phyloP scores from a whole-genome alignment of 2,113 vertebrate genomes.

The Dasyprocta punctata region DNA sequence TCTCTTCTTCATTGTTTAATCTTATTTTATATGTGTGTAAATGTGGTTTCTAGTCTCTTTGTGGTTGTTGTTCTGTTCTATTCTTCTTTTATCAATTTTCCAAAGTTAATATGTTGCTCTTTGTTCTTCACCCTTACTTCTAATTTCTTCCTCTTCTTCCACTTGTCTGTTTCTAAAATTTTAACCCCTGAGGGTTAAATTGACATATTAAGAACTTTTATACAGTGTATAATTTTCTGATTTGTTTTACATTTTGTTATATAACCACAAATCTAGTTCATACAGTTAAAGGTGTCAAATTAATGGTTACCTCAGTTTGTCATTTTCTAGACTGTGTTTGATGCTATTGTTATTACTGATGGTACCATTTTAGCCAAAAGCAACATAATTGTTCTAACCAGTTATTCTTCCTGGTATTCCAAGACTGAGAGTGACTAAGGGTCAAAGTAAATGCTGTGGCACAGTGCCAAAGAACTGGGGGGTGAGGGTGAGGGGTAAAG shows the following conservation, averaged over 20 bases:
- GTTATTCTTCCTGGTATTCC: not conserved
- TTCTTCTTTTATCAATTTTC: not conserved
- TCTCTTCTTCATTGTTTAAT: not conserved
- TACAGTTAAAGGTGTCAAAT: not conserved
- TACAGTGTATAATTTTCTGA: not conserved
- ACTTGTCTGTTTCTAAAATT: too few relatives aligned
- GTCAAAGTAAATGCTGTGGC: not conserved
- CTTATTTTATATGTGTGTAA: not conserved
- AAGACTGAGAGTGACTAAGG: not conserved
- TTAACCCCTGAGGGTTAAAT: not conserved
- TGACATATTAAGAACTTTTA: not conserved
- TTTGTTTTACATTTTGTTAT: not conserved
- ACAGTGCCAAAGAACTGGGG: not conserved
- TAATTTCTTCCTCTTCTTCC: not conserved
- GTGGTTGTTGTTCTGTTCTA: not conserved
- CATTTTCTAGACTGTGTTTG: not conserved
- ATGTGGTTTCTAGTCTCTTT: not conserved
- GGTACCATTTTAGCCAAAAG: too few relatives aligned
- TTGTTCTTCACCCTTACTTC: not conserved
- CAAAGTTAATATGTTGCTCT: not conserved
- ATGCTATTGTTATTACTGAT: not conserved
- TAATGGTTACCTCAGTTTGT: not conserved
- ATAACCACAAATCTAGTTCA: not conserved
- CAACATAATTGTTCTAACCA: not conserved
- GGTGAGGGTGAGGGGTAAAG: too few relatives aligned